Evolutionary conservation across 2,888 invertebrate genomes (phyloP).

Genomic region (Heliconius sara): DNA sequence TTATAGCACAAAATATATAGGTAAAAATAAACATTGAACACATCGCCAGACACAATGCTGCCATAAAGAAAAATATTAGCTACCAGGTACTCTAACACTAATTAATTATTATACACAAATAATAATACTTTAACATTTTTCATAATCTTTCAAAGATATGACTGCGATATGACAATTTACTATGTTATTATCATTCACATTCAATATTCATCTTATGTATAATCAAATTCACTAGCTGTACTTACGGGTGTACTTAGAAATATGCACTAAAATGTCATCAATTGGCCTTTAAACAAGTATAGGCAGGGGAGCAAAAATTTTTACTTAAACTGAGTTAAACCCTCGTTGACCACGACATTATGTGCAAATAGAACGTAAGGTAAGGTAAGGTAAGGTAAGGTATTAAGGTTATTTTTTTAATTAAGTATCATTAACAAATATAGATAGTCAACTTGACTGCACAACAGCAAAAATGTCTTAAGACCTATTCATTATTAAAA

Average conservation of each 20-base stretch:
- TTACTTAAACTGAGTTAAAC: background rate
- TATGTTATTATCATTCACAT: constrained; percentile 21
- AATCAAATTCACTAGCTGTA: constrained; percentile 16
- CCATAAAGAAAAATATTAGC: constrained; percentile 31
- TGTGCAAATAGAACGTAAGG: background rate
- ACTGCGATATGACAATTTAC: constrained; percentile 33
- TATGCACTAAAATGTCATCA: background rate
- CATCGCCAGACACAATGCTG: constrained; percentile 29
- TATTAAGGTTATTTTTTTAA: background rate
- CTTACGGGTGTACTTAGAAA: background rate
- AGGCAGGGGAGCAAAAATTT: background rate
- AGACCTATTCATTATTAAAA: constrained; percentile 5
- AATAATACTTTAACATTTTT: constrained; percentile 70
- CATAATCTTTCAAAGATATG: constrained; percentile 45
- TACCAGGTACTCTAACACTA: constrained; percentile 71
- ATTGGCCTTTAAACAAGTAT: background rate
- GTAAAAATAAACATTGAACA: background rate
- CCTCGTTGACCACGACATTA: background rate
- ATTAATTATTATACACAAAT: constrained; percentile 60
- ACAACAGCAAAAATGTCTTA: background rate
- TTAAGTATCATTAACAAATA: background rate
- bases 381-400: too few relatives aligned
- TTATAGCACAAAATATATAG: too few relatives aligned
- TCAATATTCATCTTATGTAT: background rate
- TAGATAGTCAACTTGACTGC: constrained; percentile 2